These are phyloP conservation scores for Cactoblastis cactorum DNA, from an alignment of 2,888 invertebrate genomes.

Conservation along the genomic window DNA sequence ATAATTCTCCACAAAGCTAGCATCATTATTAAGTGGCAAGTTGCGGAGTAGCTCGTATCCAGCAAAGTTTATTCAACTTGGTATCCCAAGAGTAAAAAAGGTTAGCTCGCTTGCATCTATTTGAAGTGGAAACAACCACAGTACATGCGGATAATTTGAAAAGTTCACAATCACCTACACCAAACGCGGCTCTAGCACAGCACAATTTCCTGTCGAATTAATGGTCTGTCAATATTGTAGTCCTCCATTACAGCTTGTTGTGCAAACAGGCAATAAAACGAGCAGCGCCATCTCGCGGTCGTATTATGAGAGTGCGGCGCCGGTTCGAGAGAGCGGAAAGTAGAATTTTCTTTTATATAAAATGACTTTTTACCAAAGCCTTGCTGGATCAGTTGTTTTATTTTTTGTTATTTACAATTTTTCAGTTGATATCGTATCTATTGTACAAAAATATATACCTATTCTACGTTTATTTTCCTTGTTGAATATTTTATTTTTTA, in stretches of 20 bases:
- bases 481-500: no score
- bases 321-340: constrained; percentile 22
- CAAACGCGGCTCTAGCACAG: constrained; percentile 70
- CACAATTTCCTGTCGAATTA: constrained; percentile 77
- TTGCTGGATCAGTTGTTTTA: no score
- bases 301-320: constrained; percentile 57
- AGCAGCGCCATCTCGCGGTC: constrained; percentile 63
- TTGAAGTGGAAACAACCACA: constrained; percentile 63
- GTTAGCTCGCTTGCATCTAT: constrained; percentile 38
- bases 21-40: constrained; percentile 14
- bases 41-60: constrained; percentile 27
- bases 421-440: no score
- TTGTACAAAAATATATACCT: no score
- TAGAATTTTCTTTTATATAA: not conserved
- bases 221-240: constrained; percentile 78
- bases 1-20: not conserved
- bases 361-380: no score
- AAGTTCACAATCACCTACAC: constrained; percentile 76
- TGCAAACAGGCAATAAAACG: constrained; percentile 68
- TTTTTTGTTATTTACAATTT: no score
- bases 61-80: constrained; percentile 48
- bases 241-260: constrained; percentile 71
- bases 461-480: no score
- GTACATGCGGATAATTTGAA: constrained; percentile 74
- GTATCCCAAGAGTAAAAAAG: constrained; percentile 40